phyloP scores from a whole-genome alignment of 2,888 invertebrate species.

The Argyra leucocephala region DNA sequence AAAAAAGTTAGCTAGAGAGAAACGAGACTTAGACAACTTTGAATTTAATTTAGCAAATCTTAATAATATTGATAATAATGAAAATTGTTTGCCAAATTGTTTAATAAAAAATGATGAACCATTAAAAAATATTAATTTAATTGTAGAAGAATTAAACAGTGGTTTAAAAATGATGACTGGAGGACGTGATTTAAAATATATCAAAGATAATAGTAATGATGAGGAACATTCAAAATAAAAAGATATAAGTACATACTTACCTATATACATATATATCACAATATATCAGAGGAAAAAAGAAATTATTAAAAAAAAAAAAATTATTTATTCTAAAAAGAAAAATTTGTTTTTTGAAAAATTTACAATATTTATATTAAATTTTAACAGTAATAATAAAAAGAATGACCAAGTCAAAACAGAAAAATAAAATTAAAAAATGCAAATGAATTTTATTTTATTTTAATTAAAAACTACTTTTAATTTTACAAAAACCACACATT shows the following conservation, averaged over 20 bases:
- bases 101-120: slow-evolving; percentile 28
- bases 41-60: slow-evolving; percentile 10
- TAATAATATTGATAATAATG: slow-evolving; percentile 22
- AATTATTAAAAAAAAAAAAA: background rate
- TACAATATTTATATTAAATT: slow-evolving; percentile 14
- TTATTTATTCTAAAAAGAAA: slow-evolving; percentile 15
- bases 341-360: slow-evolving; percentile 15
- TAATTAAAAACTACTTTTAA: too few species aligned
- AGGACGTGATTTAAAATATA: slow-evolving; percentile 38
- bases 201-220: slow-evolving; percentile 26
- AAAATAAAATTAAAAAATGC: too few species aligned
- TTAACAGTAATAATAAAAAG: slow-evolving; percentile 1
- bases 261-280: too few species aligned
- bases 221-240: slow-evolving; percentile 15
- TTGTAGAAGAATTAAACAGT: background rate
- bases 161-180: slow-evolving; percentile 29
- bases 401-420: background rate
- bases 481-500: too few species aligned
- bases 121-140: slow-evolving; percentile 15
- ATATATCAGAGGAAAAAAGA: too few species aligned
- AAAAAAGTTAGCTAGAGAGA: slow-evolving; percentile 20
- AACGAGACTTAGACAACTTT: slow-evolving; percentile 21
- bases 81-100: slow-evolving; percentile 25
- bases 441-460: too few species aligned
- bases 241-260: too few species aligned